Base-by-base conservation (phyloP, 1,140 invertebrate genomes). In the Brachionus angularis region DNA sequence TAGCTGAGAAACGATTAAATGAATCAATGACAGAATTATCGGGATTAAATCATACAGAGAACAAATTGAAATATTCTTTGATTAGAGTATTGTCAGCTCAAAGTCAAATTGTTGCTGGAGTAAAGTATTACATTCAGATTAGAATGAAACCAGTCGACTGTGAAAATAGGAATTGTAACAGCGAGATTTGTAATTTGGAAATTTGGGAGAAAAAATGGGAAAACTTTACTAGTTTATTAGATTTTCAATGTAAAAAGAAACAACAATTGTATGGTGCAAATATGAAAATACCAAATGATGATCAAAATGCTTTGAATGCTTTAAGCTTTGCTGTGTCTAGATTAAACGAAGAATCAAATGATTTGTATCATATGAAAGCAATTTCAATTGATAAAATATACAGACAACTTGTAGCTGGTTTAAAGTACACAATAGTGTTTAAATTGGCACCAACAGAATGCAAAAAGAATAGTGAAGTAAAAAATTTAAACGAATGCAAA, bases 221-320 rank as follows among this genome's bases (percentile, higher is more conserved):
- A 31, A 67, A 67, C 27, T 46, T 67, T 5, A 46, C 42, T 23
- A 42, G 47, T 34, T 23, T 67, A 33, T 47, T 29, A 10, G 47
- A 67, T 4, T 67, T 67, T n/a, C 18, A 42, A 8, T 67, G 62
- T 27, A 67, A 67, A 67, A 67, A 50, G 14, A 18, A 46, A n/a
- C 42, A 46, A 8, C 18, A 39, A 21, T 33, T 47, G 23, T 50
- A 27, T 16, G 62, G 62, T 1, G 33, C 62, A 4, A 46, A 31
- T 29, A 50, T 47, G 39, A 16, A 42, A 16, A 42, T 42, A 10
- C 39, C 39, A 10, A 29, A 47, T 5, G 31, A 67, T 23, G 34
- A 67, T 12, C 18, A 29, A 33, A n/a, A 47, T 10, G 62, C 62
- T 0, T 1, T 21, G 8, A 47, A 47, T 14, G 62, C 47, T 18